Base-by-base conservation (phyloP, 2,888 invertebrate genomes). In the Lithophane socia region DNA sequence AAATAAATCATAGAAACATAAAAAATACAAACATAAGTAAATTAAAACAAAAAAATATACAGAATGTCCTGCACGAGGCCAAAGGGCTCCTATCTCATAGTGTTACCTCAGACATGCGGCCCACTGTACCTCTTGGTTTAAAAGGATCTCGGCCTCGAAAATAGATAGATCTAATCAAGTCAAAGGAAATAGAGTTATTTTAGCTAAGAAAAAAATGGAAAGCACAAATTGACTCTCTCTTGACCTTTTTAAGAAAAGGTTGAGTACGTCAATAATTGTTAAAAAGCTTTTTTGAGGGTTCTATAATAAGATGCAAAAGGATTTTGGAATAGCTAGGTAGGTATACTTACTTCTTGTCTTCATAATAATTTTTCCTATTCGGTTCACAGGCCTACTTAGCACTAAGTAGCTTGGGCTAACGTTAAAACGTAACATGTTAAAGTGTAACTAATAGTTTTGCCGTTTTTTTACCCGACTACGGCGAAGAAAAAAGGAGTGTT, bases 221-320 rank as follows among this genome's bases (percentile, higher is more conserved):
- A 42, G 42, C 18, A 8, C n/a, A 49, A 71, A 37, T 66, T 49
- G 47, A n/a, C 37, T 66, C n/a, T n/a, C 18, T n/a, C 47, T 49
- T 37, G 7, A 71, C 68, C 71, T 24, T 72, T 67, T 18, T n/a
- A 8, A 18, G 4, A 24, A 44, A 73, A 69, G 70, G 24, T 44
- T 29, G 10, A 9, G 21, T 29, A 42, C 21, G 21, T 44, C 42
- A 69, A 54, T 54, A 44, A 69, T 69, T 68, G n/a, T 5, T 49
- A 42, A 42, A 72, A 68, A 68, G 68, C 37, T 72, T 72, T 67
- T 72, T 68, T 49, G 66, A 68, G 13, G 9, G n/a, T 37, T 37
- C 21, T 8, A 0, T 49, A 66, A 5, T 37, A 66, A 71, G n/a
- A 49, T 24, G 18, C 16, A 65, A 65, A 47, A 65, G 24, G 18